Base-by-base conservation (phyloP, 1,140 invertebrate genomes). In the Diachasmimorpha longicaudata region DNA sequence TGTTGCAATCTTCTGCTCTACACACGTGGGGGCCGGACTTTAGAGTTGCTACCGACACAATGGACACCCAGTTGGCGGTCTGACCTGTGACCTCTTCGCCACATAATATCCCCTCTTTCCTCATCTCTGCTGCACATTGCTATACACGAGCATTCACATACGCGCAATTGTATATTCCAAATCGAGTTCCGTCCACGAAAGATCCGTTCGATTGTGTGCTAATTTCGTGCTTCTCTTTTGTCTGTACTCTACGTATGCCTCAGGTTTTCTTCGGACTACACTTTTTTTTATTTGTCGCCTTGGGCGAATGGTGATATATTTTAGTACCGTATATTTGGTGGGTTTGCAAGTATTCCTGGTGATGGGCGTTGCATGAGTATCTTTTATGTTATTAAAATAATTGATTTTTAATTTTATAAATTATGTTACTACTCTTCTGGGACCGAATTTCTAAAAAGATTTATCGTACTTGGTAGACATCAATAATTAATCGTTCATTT, bases 171-270 rank as follows among this genome's bases (percentile, higher is more conserved):
- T 68, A 16, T 79, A 79, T 77, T 79, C 70, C 72, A 72, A 72
- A 25, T 68, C 68, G 46, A 69, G 52, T 70, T 52, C 36, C 16
- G 70, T 75, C 39, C 70, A 69, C 23, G 11, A 23, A 71, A 48
- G 39, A 82, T 82, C 78, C 81, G 77, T 84, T 83, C 87, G 84
- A 89, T 89, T 89, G 88, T 89, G 88, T 89, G 88, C 88, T 89
- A 89, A 89, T 88, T 81, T 79, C 46, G 69, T 80, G 82, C 83
- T 85, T 86, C 83, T 80, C 81, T 83, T 79, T 81, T 79, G 75
- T 78, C 83, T 55, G 23, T 74, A 39, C 52, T 37, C n/a, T n/a
- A n/a, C 58, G 44, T 75, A 72, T 74, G 46, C 67, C 55, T 14
- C 14, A 71, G 14, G 19, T 66, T 70, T 58, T 46, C 52, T 74